Evolutionary conservation across 2,888 invertebrate species (phyloP).

Genomic region (Trissoscelio sp.): DNA sequence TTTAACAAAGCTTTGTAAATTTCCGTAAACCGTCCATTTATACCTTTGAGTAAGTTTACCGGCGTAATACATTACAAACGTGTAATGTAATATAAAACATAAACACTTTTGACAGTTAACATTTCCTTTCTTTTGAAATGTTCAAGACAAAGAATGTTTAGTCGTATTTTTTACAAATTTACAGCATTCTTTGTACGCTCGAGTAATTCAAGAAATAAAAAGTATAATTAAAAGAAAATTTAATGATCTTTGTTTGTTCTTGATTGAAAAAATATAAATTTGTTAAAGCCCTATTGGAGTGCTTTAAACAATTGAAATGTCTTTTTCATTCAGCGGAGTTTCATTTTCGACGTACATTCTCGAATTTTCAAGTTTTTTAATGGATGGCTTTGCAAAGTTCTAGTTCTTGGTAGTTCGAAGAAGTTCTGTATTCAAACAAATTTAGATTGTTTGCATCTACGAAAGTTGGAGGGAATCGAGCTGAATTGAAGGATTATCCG

Average conservation of each 20-base stretch:
- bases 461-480: conserved; percentile 43
- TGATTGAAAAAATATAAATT: not conserved
- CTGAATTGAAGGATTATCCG: conserved; percentile 48
- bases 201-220: no score
- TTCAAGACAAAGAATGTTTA: no score
- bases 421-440: conserved; percentile 52
- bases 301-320: conserved; percentile 22
- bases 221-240: no score
- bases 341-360: conserved; percentile 26
- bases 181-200: no score
- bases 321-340: conserved; percentile 20
- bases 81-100: no score
- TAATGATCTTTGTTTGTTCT: no score
- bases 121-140: no score
- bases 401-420: conserved; percentile 26
- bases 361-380: conserved; percentile 45
- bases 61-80: no score
- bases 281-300: not conserved
- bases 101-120: no score
- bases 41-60: no score
- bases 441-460: conserved; percentile 53
- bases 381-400: conserved; percentile 39
- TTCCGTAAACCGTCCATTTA: no score
- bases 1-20: not conserved
- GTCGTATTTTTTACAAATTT: no score